A percentile compares a stretch with the other conserved stretches of the same genome.
These are phyloP conservation scores for Rachycentron canadum DNA, from an alignment of 2,797 vertebrate species.

Conservation along the genomic window DNA sequence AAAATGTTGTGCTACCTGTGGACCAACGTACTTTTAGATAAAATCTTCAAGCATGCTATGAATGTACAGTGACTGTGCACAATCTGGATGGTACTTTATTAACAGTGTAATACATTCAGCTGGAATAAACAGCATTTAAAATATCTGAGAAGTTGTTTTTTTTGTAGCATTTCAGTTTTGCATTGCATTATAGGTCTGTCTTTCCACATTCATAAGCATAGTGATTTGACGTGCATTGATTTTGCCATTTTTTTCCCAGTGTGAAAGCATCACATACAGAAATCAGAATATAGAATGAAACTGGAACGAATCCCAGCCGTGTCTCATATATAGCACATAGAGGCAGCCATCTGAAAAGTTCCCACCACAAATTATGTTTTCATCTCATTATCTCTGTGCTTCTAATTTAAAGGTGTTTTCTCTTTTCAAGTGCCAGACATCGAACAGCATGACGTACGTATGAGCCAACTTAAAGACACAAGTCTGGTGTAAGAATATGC, in stretches of 20 bases:
- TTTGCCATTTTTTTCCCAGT: constrained; percentile 16
- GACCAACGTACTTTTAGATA: background rate
- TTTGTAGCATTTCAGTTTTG: constrained; percentile 23
- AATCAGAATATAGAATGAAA: constrained; percentile 24
- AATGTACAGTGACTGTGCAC: background rate
- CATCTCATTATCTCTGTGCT: constrained; percentile 56
- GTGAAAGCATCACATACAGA: constrained; percentile 10
- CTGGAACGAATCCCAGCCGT: constrained; percentile 27
- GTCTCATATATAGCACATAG: constrained; percentile 34
- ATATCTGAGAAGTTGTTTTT: background rate
- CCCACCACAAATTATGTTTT: constrained; percentile 54
- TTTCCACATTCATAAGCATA: constrained; percentile 3
- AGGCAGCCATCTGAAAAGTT: constrained; percentile 37
- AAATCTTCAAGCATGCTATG: background rate
- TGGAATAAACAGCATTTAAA: background rate
- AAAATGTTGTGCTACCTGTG: background rate
- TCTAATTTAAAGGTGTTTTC: constrained; percentile 40
- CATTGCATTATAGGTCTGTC: constrained; percentile 9
- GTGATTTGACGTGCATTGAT: constrained; percentile 29
- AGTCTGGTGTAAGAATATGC: constrained; percentile 62
- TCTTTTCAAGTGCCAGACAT: constrained; percentile 42
- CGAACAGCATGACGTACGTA: constrained; percentile 24
- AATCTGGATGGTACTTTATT: background rate
- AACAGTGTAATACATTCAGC: background rate
- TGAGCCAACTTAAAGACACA: constrained; percentile 60